These are phyloP conservation scores for Dicyrtoma fusca DNA, from an alignment of 2,888 invertebrate species.

Conservation along the genomic window DNA sequence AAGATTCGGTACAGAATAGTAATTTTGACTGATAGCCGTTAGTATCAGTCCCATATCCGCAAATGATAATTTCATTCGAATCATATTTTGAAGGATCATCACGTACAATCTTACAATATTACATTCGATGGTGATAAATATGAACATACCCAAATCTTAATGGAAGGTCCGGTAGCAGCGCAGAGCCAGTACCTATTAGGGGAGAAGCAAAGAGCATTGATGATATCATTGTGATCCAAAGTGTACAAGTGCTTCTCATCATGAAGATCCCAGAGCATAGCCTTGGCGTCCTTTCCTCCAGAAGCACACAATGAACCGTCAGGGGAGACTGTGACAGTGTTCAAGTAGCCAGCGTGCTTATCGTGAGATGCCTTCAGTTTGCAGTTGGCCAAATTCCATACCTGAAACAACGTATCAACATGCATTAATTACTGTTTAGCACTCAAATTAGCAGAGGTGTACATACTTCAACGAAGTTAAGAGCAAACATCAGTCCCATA, in stretches of 20 bases:
- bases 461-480: constrained; percentile 71
- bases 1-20: not conserved
- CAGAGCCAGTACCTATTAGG: constrained; percentile 99
- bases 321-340: constrained; percentile 98
- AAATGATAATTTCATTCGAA: constrained; percentile 32
- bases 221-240: constrained; percentile 96
- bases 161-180: constrained; percentile 96
- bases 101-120: constrained; percentile 21
- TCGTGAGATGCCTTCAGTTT: constrained; percentile 97
- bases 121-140: not conserved
- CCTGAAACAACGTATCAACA: no score
- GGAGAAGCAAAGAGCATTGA: constrained; percentile 97
- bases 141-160: constrained; percentile 89
- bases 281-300: constrained; percentile 99
- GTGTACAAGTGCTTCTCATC: constrained; percentile 99
- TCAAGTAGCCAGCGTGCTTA: constrained; percentile 96
- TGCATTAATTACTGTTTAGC: no score
- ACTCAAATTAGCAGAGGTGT: no score
- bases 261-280: constrained; percentile 99
- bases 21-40: not conserved
- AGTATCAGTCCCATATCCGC: constrained; percentile 50
- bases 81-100: constrained; percentile 21
- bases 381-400: constrained; percentile 99
- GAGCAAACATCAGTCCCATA: constrained; percentile 48
- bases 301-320: constrained; percentile 99